A percentile compares a stretch with the other conserved stretches of the same genome.
Conservation (phyloP, 2,888 invertebrate species). For the Phaedon cochleariae region DNA sequence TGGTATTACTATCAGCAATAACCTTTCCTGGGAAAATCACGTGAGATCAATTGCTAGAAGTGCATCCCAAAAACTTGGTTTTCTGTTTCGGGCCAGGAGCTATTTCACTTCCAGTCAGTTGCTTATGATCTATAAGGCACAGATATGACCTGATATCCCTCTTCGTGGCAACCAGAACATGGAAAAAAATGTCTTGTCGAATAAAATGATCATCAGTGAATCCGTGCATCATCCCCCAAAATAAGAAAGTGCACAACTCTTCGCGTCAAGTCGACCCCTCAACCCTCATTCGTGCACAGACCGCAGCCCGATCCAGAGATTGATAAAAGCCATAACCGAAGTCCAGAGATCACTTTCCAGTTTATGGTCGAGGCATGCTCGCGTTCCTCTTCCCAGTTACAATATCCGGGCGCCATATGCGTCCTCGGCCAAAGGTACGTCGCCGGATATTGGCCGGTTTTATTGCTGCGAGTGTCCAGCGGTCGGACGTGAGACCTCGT, state of each 20-base stretch:
- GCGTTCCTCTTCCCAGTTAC: slow-evolving; percentile 51
- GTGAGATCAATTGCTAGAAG: too few relatives aligned
- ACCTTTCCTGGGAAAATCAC: too few relatives aligned
- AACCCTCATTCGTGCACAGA: not conserved
- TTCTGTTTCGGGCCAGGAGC: too few relatives aligned
- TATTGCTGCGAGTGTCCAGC: slow-evolving; percentile 60
- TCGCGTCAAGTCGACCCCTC: not conserved
- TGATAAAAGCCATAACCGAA: slow-evolving; percentile 33
- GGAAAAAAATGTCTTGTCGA: too few relatives aligned
- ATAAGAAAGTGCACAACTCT: not conserved
- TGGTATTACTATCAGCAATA: too few relatives aligned
- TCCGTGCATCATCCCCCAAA: too few relatives aligned
- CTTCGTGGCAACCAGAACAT: too few relatives aligned
- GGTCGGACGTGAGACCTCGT: slow-evolving; percentile 58
- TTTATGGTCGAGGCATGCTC: slow-evolving; percentile 52
- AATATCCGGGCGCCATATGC: slow-evolving; percentile 60
- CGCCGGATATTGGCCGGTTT: slow-evolving; percentile 63
- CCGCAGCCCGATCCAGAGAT: slow-evolving; percentile 21
- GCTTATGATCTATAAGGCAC: too few relatives aligned
- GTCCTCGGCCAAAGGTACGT: slow-evolving; percentile 28
- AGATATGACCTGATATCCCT: too few relatives aligned
- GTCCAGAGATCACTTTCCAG: slow-evolving; percentile 40
- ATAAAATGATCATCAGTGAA: too few relatives aligned
- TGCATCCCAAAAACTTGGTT: too few relatives aligned
- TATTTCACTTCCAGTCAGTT: too few relatives aligned